phyloP scores from a whole-genome alignment of 2,888 invertebrate species.

The Stenolophus ochropezus region DNA sequence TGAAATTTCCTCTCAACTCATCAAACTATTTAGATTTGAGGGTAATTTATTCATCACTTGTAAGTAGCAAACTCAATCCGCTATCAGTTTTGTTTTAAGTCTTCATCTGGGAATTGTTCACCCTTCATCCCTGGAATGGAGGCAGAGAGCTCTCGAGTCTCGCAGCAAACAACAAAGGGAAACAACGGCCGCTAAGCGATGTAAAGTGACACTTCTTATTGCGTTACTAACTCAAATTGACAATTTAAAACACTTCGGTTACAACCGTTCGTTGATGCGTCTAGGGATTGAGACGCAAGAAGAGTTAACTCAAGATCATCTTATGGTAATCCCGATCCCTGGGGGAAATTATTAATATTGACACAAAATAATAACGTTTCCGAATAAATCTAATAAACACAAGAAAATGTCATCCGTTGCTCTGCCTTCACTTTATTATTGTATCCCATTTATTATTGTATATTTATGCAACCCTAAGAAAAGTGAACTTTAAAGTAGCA shows the following conservation, averaged over 20 bases:
- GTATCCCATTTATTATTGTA: too few relatives aligned
- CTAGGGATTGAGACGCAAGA: neutral
- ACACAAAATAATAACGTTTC: too few relatives aligned
- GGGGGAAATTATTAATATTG: neutral
- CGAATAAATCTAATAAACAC: too few relatives aligned
- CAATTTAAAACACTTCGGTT: slow-evolving; percentile 14
- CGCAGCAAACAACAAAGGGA: neutral
- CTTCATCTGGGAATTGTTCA: neutral
- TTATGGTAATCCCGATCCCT: neutral
- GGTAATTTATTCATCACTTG: neutral
- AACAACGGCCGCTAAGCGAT: neutral
- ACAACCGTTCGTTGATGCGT: neutral
- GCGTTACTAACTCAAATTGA: slow-evolving; percentile 31
- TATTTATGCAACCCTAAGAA: too few relatives aligned
- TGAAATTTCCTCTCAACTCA: neutral
- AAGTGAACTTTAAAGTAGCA: too few relatives aligned
- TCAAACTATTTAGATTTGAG: neutral
- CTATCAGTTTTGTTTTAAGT: slow-evolving; percentile 17
- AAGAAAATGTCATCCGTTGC: too few relatives aligned
- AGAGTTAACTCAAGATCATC: neutral
- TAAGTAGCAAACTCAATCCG: slow-evolving; percentile 7
- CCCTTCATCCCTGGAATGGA: neutral
- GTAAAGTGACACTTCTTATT: slow-evolving; percentile 31
- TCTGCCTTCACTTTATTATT: too few relatives aligned
- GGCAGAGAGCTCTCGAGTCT: neutral